These are phyloP conservation scores for Montipora capitata DNA, from an alignment of 92 coral and sea anemone species.

Conservation along the genomic window DNA sequence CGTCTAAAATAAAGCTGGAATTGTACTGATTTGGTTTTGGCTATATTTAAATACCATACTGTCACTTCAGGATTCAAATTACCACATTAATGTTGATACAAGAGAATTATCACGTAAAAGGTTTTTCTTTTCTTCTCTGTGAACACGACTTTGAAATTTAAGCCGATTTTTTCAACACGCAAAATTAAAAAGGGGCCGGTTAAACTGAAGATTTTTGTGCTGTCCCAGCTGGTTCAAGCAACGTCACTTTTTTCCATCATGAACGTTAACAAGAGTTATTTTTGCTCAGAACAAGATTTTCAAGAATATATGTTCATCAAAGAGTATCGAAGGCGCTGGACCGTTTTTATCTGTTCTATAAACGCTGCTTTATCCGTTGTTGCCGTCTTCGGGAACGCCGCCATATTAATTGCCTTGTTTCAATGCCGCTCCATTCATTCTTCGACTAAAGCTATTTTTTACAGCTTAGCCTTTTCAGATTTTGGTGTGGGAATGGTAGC, in stretches of 20 bases:
- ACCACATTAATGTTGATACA: constrained; percentile 7
- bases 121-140: neutral
- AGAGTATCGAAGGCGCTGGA: constrained; percentile 4
- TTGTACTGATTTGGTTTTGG: constrained; percentile 15
- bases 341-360: constrained; percentile 31
- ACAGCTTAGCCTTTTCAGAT: constrained; percentile 67
- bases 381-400: constrained; percentile 43
- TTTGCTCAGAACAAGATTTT: constrained; percentile 43
- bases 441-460: constrained; percentile 56
- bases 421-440: constrained; percentile 46
- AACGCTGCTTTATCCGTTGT: constrained; percentile 16
- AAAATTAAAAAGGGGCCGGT: neutral
- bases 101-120: neutral
- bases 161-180: neutral
- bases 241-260: neutral
- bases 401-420: constrained; percentile 37
- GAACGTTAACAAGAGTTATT: neutral
- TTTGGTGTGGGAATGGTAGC: constrained; percentile 70
- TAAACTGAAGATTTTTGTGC: neutral
- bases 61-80: constrained; percentile 5
- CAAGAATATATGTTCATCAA: constrained; percentile 41
- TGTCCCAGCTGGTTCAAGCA: neutral
- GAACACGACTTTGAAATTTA: neutral
- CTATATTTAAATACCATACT: neutral
- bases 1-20: constrained; percentile 12